These are phyloP conservation scores for Dendroctonus valens DNA, from an alignment of 1,140 invertebrate genomes.

Conservation along the genomic window DNA sequence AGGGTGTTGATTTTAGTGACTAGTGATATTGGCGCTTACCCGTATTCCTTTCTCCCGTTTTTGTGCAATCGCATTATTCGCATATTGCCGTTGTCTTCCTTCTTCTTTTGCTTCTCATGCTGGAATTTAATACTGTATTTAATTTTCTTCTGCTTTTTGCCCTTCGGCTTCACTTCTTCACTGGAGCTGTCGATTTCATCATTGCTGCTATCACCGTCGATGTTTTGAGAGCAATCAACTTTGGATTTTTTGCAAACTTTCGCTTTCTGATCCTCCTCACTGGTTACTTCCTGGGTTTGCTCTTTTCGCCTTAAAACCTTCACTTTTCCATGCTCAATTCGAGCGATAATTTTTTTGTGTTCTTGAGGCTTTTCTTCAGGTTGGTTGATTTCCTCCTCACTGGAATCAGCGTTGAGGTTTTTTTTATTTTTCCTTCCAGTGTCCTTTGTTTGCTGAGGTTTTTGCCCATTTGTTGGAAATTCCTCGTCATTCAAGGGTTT, in stretches of 20 bases:
- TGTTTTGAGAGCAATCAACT: background rate
- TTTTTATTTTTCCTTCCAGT: slow-evolving; percentile 2
- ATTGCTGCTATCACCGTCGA: background rate
- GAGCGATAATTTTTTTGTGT: slow-evolving; percentile 20
- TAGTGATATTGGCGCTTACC: slow-evolving; percentile 5
- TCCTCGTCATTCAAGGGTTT: too few relatives aligned
- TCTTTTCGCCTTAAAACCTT: slow-evolving; percentile 23
- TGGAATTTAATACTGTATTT: slow-evolving; percentile 33
- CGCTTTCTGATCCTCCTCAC: slow-evolving; percentile 10
- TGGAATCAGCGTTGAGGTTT: background rate
- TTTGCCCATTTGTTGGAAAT: too few relatives aligned
- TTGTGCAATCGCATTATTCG: slow-evolving; percentile 29
- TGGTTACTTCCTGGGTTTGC: background rate
- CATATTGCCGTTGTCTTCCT: slow-evolving; percentile 9
- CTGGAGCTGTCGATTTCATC: slow-evolving; percentile 1
- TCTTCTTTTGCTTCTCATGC: slow-evolving; percentile 29
- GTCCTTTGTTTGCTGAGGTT: too few relatives aligned
- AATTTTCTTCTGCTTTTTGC: slow-evolving; percentile 6
- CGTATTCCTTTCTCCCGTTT: slow-evolving; percentile 22
- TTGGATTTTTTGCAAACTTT: slow-evolving; percentile 4
- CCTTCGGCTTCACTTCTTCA: slow-evolving; percentile 9
- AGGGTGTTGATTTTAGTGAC: background rate
- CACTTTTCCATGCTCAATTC: slow-evolving; percentile 30
- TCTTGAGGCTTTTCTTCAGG: background rate
- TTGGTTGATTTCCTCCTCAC: background rate